Percentiles rank a stretch among this genome's conserved stretches.
Evolutionary conservation across 2,797 vertebrate species (phyloP).

Genomic region (Allobates femoralis): DNA sequence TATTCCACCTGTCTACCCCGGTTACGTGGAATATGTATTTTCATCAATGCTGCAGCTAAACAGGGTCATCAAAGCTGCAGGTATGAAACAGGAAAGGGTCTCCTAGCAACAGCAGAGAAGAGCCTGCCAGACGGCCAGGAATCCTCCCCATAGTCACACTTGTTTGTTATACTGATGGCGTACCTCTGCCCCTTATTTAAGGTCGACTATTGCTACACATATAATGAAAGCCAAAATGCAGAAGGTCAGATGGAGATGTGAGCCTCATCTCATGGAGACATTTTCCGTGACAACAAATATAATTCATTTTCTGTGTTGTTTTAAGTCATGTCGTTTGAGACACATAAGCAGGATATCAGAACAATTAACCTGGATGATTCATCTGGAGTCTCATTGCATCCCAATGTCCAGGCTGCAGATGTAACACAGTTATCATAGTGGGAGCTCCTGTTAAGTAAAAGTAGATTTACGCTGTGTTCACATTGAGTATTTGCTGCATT

Average conservation of each 20-base stretch:
- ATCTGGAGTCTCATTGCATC: neutral
- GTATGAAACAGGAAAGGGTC: slow-evolving; percentile 45
- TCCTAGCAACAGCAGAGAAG: slow-evolving; percentile 58
- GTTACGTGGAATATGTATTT: slow-evolving; percentile 34
- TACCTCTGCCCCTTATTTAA: slow-evolving; percentile 24
- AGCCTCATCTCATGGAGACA: slow-evolving; percentile 20
- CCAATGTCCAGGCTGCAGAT: neutral
- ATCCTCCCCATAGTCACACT: slow-evolving; percentile 48
- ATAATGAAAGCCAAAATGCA: slow-evolving; percentile 13
- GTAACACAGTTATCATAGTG: neutral
- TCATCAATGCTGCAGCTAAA: slow-evolving; percentile 41
- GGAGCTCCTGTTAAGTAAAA: neutral
- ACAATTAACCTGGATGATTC: slow-evolving; percentile 17
- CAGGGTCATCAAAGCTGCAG: slow-evolving; percentile 45
- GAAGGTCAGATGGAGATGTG: slow-evolving; percentile 25
- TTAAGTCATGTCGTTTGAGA: slow-evolving; percentile 8
- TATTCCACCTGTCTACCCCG: slow-evolving; percentile 15
- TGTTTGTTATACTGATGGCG: slow-evolving; percentile 43
- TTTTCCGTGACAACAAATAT: slow-evolving; percentile 44
- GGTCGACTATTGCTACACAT: slow-evolving; percentile 14
- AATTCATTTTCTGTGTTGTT: slow-evolving; percentile 30
- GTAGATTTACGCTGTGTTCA: too few species aligned
- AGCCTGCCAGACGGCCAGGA: slow-evolving; percentile 41
- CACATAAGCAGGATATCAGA: neutral
- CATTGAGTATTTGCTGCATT: too few species aligned